These are phyloP conservation scores for Eupithecia subumbrata DNA, from an alignment of 2,888 invertebrate species.

Conservation along the genomic window DNA sequence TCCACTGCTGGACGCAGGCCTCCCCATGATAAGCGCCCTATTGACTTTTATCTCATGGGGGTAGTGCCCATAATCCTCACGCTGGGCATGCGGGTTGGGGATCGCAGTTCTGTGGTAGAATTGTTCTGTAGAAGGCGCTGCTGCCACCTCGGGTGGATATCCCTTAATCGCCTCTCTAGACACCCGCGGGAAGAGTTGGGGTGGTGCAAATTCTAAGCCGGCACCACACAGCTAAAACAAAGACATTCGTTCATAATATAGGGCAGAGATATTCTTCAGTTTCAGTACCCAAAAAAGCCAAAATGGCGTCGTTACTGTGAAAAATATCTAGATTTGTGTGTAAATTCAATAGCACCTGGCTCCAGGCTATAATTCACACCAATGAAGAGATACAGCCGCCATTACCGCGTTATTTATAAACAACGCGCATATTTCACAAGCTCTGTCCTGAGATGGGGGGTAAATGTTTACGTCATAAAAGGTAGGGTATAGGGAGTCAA, in stretches of 20 bases:
- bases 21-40: too few relatives aligned
- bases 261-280: not conserved
- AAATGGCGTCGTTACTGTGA: not conserved
- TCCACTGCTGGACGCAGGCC: too few relatives aligned
- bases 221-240: too few relatives aligned
- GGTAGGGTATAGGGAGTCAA: not conserved
- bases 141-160: too few relatives aligned
- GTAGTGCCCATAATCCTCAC: too few relatives aligned
- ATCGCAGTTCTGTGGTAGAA: too few relatives aligned
- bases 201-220: too few relatives aligned
- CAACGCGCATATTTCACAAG: conserved; percentile 61
- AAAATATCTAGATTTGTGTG: conserved; percentile 2
- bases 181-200: too few relatives aligned
- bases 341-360: conserved; percentile 32
- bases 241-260: not conserved
- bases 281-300: not conserved
- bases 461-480: conserved; percentile 1
- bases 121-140: too few relatives aligned
- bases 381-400: conserved; percentile 66
- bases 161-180: too few relatives aligned
- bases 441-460: not conserved
- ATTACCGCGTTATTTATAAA: conserved; percentile 69
- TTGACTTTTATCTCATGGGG: too few relatives aligned
- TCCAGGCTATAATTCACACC: conserved; percentile 48
- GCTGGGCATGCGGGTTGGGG: too few relatives aligned